Evolutionary conservation across 92 coral and sea anemone genomes (phyloP).

Genomic region (Blastomussa wellsi): DNA sequence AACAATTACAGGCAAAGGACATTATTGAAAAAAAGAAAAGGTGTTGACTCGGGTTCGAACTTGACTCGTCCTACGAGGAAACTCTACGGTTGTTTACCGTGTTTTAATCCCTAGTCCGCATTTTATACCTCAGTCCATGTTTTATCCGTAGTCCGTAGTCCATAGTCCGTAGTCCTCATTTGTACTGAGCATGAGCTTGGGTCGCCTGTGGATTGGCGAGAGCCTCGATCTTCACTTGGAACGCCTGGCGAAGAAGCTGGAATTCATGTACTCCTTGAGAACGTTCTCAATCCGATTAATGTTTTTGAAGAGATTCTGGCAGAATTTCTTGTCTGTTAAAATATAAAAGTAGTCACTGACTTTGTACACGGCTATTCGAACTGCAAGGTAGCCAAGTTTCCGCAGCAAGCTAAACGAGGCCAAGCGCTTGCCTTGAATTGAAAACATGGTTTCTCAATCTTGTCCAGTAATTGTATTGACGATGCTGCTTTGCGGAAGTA

Average conservation of each 20-base stretch:
- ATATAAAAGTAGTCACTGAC: no score
- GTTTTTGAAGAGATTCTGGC: neutral
- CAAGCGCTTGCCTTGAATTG: neutral
- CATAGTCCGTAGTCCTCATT: no score
- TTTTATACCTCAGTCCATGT: no score
- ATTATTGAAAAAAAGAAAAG: no score
- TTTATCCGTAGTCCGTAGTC: no score
- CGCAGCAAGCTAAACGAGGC: neutral
- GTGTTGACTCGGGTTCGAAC: no score
- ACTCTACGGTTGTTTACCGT: no score
- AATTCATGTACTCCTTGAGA: neutral
- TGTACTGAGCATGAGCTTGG: neutral
- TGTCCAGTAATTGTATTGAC: neutral
- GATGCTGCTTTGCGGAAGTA: neutral
- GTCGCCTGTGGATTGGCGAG: neutral
- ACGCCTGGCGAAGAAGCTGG: slow-evolving; percentile 1
- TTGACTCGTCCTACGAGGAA: no score
- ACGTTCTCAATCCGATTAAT: neutral
- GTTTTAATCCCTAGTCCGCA: no score
- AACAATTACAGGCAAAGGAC: no score
- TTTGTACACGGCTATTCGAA: neutral
- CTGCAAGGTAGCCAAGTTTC: neutral
- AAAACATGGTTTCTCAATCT: neutral
- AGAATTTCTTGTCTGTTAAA: no score
- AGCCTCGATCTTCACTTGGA: neutral